Conservation (phyloP, 2,113 vertebrate species). For the Thryonomys swinderianus region DNA sequence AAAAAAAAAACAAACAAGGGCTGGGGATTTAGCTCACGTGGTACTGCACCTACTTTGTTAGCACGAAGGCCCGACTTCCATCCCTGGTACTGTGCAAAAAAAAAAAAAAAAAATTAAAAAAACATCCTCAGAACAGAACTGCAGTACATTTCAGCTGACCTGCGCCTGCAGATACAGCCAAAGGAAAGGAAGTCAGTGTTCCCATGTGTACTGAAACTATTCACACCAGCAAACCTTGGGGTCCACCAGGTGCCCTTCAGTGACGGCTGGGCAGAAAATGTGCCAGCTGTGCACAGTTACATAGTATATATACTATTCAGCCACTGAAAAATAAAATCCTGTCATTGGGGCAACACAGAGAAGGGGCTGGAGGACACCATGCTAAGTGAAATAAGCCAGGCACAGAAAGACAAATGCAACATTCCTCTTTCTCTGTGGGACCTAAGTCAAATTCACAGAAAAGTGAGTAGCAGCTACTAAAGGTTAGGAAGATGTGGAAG, state of each 20-base stretch:
- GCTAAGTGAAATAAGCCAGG: background rate
- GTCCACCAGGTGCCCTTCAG: background rate
- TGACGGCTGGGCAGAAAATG: background rate
- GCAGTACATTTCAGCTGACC: background rate
- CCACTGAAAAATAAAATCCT: background rate
- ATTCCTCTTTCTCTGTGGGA: background rate
- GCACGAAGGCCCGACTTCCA: background rate
- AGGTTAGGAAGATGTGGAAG: background rate
- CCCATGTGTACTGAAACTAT: background rate
- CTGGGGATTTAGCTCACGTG: too few relatives aligned
- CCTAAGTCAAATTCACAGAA: background rate
- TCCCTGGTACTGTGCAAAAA: background rate
- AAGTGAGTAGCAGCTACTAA: background rate
- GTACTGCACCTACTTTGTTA: background rate
- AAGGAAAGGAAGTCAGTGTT: background rate
- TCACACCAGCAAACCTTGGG: background rate
- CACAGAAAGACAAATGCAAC: background rate
- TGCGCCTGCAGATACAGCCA: background rate
- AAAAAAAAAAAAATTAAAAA: background rate
- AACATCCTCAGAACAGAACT: background rate
- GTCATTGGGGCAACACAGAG: background rate
- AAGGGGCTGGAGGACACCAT: too few relatives aligned
- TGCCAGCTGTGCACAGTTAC: background rate
- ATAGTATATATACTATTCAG: background rate
- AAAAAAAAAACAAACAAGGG: too few relatives aligned